Base-by-base conservation (phyloP, 2,888 invertebrate genomes). In the Apocheima hispidaria region DNA sequence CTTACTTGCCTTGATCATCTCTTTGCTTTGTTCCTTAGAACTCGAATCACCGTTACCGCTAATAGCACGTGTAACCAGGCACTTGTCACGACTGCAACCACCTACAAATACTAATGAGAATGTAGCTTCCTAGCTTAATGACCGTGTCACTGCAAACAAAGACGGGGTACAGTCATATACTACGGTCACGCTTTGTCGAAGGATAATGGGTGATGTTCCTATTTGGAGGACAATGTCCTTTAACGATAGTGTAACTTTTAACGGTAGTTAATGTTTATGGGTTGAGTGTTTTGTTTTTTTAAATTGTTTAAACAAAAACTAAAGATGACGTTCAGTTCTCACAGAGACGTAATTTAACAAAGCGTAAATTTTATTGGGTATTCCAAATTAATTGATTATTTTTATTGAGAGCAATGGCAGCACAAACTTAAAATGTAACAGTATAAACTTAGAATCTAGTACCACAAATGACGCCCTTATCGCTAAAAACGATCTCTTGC, bases 61-160 rank as follows among this genome's bases (percentile, higher is more conserved):
- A 73, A 69, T 69, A 72, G 71, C 40, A 51, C 55, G 48, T 68
- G 68, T 60, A 62, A 59, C 60, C 52, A 51, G 65, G 59, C 66
- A 66, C 60, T 63, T 72, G 75, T 78, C 75, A 76, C 75, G 75
- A 76, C 73, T 69, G 57, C 60, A 69, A 71, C 72, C 70, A 68
- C 68, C 71, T 72, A 71, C 74, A 73, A 76, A 78, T 73, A 74
- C 77, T 80, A 80, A 82, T 79, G 81, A 80, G 75, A 70, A 69
- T 75, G 68, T 72, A 63, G 72, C 73, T 77, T 72, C 75, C 69
- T 65, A 53, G 65, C 69, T 70, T 79, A 82, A 82, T 75, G 77
- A 74, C 72, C 73, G 73, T 76, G 78, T 73, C 72, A 72, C 70
- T 66, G 69, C 72, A 71, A 76, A 80, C 78, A 76, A 75, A 69